phyloP scores from a whole-genome alignment of 2,113 vertebrate genomes.

The Pseudopodoces humilis region DNA sequence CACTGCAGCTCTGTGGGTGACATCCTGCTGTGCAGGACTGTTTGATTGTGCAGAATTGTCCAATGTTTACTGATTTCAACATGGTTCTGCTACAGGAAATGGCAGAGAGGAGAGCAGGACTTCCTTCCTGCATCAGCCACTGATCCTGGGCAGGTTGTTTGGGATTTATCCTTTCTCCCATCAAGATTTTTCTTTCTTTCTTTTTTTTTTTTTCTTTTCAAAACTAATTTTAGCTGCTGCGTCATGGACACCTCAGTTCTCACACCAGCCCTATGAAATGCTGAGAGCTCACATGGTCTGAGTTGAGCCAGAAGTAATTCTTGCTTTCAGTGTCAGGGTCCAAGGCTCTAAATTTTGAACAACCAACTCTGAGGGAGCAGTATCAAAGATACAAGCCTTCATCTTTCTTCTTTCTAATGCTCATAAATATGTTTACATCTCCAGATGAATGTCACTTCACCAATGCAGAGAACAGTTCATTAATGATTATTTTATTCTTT shows the following conservation, averaged over 20 bases:
- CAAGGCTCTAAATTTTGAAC: background rate
- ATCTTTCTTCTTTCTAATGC: background rate
- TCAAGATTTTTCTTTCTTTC: background rate
- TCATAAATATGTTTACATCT: background rate
- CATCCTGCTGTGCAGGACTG: background rate
- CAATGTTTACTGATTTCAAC: constrained; percentile 24
- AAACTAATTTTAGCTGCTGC: background rate
- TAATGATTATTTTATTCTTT: background rate
- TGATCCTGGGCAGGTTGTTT: background rate
- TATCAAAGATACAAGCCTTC: background rate
- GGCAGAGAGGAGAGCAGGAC: background rate
- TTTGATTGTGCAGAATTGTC: background rate
- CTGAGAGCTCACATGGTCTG: background rate
- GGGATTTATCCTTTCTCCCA: background rate
- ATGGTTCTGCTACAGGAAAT: background rate
- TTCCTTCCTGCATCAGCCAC: background rate
- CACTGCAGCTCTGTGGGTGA: background rate
- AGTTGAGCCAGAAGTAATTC: background rate
- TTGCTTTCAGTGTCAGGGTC: background rate
- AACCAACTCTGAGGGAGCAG: background rate
- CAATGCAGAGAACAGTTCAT: background rate
- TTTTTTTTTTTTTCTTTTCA: background rate
- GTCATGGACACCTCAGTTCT: background rate
- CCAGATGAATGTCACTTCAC: background rate
- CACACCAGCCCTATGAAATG: background rate